phyloP scores from a whole-genome alignment of 2,797 vertebrate genomes.

The Sebastes paucispinis region DNA sequence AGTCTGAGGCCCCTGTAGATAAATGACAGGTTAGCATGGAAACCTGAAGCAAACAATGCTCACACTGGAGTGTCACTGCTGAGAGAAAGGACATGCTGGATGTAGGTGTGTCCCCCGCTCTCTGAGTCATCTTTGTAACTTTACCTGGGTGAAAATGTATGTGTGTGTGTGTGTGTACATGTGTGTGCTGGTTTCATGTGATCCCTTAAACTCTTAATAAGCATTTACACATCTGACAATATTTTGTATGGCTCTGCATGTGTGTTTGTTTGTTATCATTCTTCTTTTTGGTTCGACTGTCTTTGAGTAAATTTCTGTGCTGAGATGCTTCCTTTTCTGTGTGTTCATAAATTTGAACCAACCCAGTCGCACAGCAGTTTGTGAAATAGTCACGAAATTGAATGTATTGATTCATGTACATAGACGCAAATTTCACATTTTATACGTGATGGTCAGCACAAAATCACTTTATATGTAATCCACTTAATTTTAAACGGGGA shows the following conservation, averaged over 20 bases:
- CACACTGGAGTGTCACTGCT: conserved; percentile 17
- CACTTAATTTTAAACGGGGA: no score
- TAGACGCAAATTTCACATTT: no score
- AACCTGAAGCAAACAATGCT: conserved; percentile 45
- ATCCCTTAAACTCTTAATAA: conserved; percentile 47
- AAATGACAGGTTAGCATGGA: conserved; percentile 64
- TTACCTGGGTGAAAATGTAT: conserved; percentile 5
- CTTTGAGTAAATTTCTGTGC: not conserved
- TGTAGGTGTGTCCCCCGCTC: not conserved
- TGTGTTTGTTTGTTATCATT: not conserved
- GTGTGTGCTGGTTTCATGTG: conserved; percentile 5
- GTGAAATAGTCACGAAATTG: no score
- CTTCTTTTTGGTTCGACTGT: not conserved
- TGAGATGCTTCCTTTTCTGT: not conserved
- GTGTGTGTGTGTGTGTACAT: not conserved
- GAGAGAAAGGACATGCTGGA: conserved; percentile 3
- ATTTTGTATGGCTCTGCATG: conserved; percentile 1
- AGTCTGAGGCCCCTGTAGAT: conserved; percentile 67
- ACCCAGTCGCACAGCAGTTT: no score
- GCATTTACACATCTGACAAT: conserved; percentile 19
- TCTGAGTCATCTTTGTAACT: conserved; percentile 15
- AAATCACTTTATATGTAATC: no score
- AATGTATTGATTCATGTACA: no score
- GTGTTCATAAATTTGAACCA: not conserved
- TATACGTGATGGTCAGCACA: no score